phyloP scores from a whole-genome alignment of 2,797 vertebrate species.

The Notoglanidium macrostoma region DNA sequence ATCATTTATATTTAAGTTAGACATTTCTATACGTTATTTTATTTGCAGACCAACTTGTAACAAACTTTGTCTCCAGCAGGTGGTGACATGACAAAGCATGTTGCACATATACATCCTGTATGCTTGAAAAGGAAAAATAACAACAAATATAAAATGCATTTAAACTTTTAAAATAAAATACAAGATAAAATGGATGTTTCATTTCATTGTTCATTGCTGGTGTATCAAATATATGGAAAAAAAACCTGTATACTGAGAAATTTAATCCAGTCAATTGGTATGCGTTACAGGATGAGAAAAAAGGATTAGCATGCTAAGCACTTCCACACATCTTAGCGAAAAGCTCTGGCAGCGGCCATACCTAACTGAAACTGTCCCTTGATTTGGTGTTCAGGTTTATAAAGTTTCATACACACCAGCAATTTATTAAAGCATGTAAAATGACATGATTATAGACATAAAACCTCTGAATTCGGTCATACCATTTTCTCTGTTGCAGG shows the following conservation, averaged over 20 bases:
- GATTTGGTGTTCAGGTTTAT: not conserved
- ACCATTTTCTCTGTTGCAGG: not conserved
- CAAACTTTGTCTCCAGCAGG: not conserved
- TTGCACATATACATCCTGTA: too few species aligned
- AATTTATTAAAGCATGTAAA: not conserved
- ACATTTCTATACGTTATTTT: not conserved
- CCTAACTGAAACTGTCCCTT: not conserved
- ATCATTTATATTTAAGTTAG: not conserved
- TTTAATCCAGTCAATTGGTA: constrained; percentile 14
- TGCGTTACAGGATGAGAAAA: not conserved
- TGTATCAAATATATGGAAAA: not conserved
- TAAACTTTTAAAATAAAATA: not conserved
- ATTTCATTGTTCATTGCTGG: not conserved
- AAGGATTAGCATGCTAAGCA: constrained; percentile 18
- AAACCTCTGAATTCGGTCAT: not conserved
- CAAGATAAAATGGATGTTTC: not conserved
- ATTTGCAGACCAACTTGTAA: constrained; percentile 7
- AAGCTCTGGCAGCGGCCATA: not conserved
- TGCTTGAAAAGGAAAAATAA: not conserved
- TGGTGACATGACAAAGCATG: not conserved
- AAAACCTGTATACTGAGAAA: not conserved
- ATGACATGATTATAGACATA: not conserved
- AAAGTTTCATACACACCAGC: not conserved
- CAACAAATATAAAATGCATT: not conserved
- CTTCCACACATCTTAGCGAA: not conserved